A percentile compares a stretch with the other conserved stretches of the same genome.
Conservation (phyloP, 2,113 vertebrate genomes). For the Embiotoca jacksoni region DNA sequence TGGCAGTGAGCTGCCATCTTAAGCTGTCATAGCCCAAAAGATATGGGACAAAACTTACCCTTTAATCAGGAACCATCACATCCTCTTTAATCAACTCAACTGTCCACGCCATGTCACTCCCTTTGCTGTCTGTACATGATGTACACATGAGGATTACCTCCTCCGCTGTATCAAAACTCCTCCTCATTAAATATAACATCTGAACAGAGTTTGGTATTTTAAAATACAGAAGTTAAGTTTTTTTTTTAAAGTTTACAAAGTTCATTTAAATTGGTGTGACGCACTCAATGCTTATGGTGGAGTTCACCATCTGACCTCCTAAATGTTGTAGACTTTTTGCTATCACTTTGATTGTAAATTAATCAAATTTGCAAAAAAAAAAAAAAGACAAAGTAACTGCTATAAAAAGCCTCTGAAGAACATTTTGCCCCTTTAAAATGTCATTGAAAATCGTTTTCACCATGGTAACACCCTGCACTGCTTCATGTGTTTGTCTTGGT, state of each 20-base stretch:
- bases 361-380: not conserved
- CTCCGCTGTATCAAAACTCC: slow-evolving; percentile 26
- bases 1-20: slow-evolving; percentile 80
- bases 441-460: slow-evolving; percentile 45
- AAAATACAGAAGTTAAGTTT: slow-evolving; percentile 7
- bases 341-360: slow-evolving; percentile 3
- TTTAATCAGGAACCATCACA: slow-evolving; percentile 81
- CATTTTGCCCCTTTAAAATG: slow-evolving; percentile 47
- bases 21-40: slow-evolving; percentile 78
- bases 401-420: slow-evolving; percentile 33
- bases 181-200: slow-evolving; percentile 66
- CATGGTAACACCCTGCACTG: slow-evolving; percentile 24
- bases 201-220: slow-evolving; percentile 27
- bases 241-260: slow-evolving; percentile 33
- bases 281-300: not conserved
- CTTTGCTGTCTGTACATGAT: slow-evolving; percentile 43
- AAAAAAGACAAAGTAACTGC: not conserved
- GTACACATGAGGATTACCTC: slow-evolving; percentile 67
- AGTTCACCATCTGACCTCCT: not conserved
- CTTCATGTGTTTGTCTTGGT: slow-evolving; percentile 15
- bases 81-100: slow-evolving; percentile 72
- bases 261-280: slow-evolving; percentile 16
- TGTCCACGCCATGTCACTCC: slow-evolving; percentile 67
- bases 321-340: not conserved
- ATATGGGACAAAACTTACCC: slow-evolving; percentile 77